These are phyloP conservation scores for Sparidentex hasta DNA, from an alignment of 2,797 vertebrate species.

Conservation along the genomic window DNA sequence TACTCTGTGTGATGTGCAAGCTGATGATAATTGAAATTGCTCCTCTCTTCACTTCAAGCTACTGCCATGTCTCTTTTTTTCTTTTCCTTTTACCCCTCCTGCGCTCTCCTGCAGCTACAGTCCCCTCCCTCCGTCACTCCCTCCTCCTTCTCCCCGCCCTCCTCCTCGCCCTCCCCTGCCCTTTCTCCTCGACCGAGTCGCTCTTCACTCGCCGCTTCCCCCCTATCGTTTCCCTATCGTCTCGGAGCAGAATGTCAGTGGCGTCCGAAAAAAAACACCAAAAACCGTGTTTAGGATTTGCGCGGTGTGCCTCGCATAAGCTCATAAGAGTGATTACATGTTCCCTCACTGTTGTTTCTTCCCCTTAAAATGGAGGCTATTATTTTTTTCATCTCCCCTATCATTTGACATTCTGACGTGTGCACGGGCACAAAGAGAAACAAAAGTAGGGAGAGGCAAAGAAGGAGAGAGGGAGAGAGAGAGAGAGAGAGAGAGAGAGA, in stretches of 20 bases:
- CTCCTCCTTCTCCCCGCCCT: neutral
- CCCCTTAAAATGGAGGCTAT: slow-evolving; percentile 55
- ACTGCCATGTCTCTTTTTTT: neutral
- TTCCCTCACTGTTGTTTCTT: slow-evolving; percentile 57
- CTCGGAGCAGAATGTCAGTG: slow-evolving; percentile 47
- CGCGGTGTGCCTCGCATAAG: slow-evolving; percentile 49
- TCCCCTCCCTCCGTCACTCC: slow-evolving; percentile 17
- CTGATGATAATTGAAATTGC: slow-evolving; percentile 66
- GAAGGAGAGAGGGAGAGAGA: slow-evolving; percentile 1
- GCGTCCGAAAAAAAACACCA: neutral
- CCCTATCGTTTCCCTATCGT: neutral
- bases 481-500: slow-evolving; percentile 2
- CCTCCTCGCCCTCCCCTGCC: slow-evolving; percentile 1
- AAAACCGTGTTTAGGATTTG: slow-evolving; percentile 55
- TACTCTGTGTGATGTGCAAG: slow-evolving; percentile 49
- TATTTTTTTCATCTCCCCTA: slow-evolving; percentile 47
- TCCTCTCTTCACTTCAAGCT: slow-evolving; percentile 27
- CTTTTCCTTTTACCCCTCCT: slow-evolving; percentile 7
- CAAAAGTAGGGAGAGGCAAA: slow-evolving; percentile 10
- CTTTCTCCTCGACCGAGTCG: slow-evolving; percentile 20
- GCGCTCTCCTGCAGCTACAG: slow-evolving; percentile 5
- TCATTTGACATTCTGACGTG: slow-evolving; percentile 64
- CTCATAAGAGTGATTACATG: slow-evolving; percentile 74
- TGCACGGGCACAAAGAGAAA: slow-evolving; percentile 51
- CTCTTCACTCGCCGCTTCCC: slow-evolving; percentile 36